Conservation (phyloP, 2,888 invertebrate genomes). For the Tachystola acroxantha region DNA sequence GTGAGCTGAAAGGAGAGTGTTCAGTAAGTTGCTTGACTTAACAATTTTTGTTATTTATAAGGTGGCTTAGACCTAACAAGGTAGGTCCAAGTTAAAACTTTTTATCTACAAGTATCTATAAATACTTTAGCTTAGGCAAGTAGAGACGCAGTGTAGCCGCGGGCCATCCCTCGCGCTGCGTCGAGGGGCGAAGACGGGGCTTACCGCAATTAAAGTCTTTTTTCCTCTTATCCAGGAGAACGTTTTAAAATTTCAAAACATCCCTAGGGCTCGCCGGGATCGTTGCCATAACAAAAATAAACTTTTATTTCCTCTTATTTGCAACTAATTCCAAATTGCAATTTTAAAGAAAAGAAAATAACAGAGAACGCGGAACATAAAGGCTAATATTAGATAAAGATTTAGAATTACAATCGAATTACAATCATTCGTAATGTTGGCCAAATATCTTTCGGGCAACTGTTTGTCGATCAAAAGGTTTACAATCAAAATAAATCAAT, state of each 20-base stretch:
- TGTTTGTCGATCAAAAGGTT: too few relatives aligned
- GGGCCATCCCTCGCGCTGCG: slow-evolving; percentile 6
- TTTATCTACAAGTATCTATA: not conserved
- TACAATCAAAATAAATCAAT: too few relatives aligned
- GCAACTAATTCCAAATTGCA: not conserved
- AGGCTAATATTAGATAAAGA: too few relatives aligned
- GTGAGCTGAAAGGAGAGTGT: too few relatives aligned
- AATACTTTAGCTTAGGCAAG: slow-evolving; percentile 10
- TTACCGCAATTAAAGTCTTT: slow-evolving; percentile 60
- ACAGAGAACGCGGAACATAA: too few relatives aligned
- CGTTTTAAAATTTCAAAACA: slow-evolving; percentile 51
- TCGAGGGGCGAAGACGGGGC: slow-evolving; percentile 36
- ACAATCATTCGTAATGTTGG: too few relatives aligned
- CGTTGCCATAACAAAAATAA: slow-evolving; percentile 28
- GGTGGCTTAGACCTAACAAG: too few relatives aligned
- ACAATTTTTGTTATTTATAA: too few relatives aligned
- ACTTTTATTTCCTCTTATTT: slow-evolving; percentile 7
- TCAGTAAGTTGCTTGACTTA: too few relatives aligned
- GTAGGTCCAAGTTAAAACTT: not conserved
- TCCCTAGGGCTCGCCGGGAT: slow-evolving; percentile 37
- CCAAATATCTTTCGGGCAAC: too few relatives aligned
- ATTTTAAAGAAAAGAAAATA: too few relatives aligned
- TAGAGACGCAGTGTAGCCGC: not conserved
- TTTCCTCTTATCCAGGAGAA: slow-evolving; percentile 34
- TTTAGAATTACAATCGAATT: too few relatives aligned